Evolutionary conservation across 2,113 vertebrate species (phyloP).

Genomic region (Eudyptes chrysolophus): DNA sequence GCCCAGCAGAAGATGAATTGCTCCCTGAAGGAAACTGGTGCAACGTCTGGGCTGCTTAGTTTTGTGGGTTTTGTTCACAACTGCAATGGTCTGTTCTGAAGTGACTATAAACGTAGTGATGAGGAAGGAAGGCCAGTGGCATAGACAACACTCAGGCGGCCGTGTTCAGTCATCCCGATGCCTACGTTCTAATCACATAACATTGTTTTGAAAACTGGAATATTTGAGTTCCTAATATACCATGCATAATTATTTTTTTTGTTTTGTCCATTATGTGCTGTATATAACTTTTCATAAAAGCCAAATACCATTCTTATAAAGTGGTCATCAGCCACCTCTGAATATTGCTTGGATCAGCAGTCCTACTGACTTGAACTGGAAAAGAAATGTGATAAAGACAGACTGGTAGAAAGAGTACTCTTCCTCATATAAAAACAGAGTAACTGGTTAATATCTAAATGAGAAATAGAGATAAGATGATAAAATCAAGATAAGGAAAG

Average conservation of each 20-base stretch:
- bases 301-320: not conserved
- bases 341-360: not conserved
- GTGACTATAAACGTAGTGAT: not conserved
- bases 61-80: not conserved
- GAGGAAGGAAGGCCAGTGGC: not conserved
- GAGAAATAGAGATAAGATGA: not conserved
- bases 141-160: not conserved
- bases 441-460: not conserved
- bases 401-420: not conserved
- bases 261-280: not conserved
- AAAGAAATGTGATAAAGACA: not conserved
- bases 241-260: not conserved
- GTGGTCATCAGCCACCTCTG: not conserved
- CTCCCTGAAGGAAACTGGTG: not conserved
- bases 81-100: not conserved
- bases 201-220: not conserved
- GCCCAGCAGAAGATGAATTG: not conserved
- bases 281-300: not conserved
- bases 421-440: not conserved
- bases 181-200: not conserved
- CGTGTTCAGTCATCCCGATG: fast-evolving
- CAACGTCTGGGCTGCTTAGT: not conserved
- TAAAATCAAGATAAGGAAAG: not conserved
- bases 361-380: not conserved
- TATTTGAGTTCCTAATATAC: not conserved